A percentile compares a stretch with the other conserved stretches of the same genome.
Conservation (phyloP, 2,113 vertebrate genomes). For the Arvicanthis niloticus region DNA sequence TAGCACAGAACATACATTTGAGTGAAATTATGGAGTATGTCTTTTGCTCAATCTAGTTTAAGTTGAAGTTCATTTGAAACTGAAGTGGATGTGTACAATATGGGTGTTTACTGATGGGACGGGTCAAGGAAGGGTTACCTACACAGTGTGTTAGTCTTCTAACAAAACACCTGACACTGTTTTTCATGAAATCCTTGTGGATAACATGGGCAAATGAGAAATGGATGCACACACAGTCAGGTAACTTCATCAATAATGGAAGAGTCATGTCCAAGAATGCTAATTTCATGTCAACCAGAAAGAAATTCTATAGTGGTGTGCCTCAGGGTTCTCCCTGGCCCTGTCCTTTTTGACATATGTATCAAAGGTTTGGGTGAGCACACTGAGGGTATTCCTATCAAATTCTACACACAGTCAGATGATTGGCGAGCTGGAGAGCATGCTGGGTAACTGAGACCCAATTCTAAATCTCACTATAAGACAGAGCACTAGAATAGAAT, state of each 20-base stretch:
- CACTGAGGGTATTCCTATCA: constrained; percentile 62
- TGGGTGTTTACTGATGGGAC: not conserved
- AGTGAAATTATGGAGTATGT: not conserved
- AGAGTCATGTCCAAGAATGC: constrained; percentile 74
- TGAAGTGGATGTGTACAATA: constrained; percentile 7
- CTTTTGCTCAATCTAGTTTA: constrained; percentile 17
- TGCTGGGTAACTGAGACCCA: constrained; percentile 32
- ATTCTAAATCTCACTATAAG: constrained; percentile 61
- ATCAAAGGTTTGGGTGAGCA: constrained; percentile 75
- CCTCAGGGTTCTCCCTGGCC: constrained; percentile 69
- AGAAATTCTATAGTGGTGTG: constrained; percentile 61
- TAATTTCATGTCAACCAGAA: constrained; percentile 80
- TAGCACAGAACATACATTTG: not conserved
- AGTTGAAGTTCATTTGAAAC: constrained; percentile 41
- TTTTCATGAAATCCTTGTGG: constrained; percentile 54
- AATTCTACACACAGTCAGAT: constrained; percentile 66
- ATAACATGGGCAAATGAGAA: constrained; percentile 52
- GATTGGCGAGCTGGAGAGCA: constrained; percentile 19
- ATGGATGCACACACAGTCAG: constrained; percentile 15
- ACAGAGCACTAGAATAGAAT: constrained; percentile 49
- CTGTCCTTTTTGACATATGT: constrained; percentile 78
- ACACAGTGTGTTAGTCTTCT: not conserved
- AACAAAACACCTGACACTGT: constrained; percentile 51
- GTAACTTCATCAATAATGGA: constrained; percentile 81
- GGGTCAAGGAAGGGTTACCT: constrained; percentile 12